Base-by-base conservation (phyloP, 2,113 vertebrate genomes). In the Oophaga pumilio region DNA sequence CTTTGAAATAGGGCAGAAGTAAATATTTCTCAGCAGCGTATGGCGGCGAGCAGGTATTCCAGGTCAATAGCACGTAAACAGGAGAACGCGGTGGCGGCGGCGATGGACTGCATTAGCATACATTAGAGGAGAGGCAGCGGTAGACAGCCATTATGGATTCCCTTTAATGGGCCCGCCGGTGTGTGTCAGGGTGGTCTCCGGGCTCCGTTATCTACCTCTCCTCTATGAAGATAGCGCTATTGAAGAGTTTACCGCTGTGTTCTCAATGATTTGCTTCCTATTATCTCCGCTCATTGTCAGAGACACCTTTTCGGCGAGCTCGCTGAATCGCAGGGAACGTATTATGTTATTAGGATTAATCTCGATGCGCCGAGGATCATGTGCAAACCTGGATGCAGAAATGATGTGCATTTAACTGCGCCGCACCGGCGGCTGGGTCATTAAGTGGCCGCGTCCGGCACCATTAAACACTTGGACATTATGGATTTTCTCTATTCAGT, bases 81-180 rank as follows among this genome's bases (percentile, higher is more conserved):
- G 59, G 59, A 60, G 60, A 57, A 80, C 78, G 60, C 78, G 0
- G 56, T 33, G 20, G 56, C 79, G 20, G 18, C 59, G 15, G 17
- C 15, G 18, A 43, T 62, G 78, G 15, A 43, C 26, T 62, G 78
- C 78, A 82, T 82, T 82, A 82, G 79, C 79, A 82, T 82, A 82
- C 59, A 49, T 43, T 49, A 82, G 28, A 8, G 57, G 7, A 15
- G 13, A 60, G 33, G 12, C 77, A 1, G 57, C 9, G 2, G 76
- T 7, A 60, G 26, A 81, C 57, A 80, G 62, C 57, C 59, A 62
- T 82, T 82, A 82, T 62, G 33, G 79, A 64, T 62, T 82, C 79
- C 79, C 26, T 82, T 62, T 82, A 80, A 82, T 82, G 57, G 50
- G 79, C 59, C 10, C 28, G 28, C 10, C 33, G 79, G 24, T 26